Base-by-base conservation (phyloP, 1,140 invertebrate genomes). In the Apis dorsata region DNA sequence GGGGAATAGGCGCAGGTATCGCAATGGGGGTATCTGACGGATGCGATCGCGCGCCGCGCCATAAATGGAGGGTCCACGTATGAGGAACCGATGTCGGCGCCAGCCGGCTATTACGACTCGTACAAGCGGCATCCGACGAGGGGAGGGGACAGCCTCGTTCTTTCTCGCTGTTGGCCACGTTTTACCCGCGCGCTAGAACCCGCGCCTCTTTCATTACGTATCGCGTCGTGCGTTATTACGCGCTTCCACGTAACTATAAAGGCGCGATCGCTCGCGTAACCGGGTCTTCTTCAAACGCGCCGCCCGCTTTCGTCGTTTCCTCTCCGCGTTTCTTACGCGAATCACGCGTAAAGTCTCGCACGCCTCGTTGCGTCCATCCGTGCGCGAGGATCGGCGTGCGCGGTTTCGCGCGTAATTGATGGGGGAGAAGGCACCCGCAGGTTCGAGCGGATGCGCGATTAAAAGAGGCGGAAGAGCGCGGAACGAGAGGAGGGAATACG, bases 31-130 rank as follows among this genome's bases (percentile, higher is more conserved):
- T 57, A 72, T 19, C 82, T 74, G 51, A 24, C 24, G 24, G 28
- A 55, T 68, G 63, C 44, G 75, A 84, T 85, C 77, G 65, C 53
- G 83, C 60, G 62, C 62, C 79, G 63, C 71, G 79, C 80, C 60
- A 74, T 87, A 83, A 89, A 87, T 85, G 79, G 70, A 72, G 78
- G 65, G 79, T 68, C 63, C 15, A 21, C 62, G 77, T 34, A 79
- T 89, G 83, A 89, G 82, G 88, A 83, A 89, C 78, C 79, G 81
- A 81, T 81, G 80, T 82, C 80, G 91, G 91, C 91, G 90, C 91
- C 91, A 88, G 86, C 71, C 84, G 66, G 73, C 85, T 73, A 86
- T 90, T 90, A 89, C 90, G 83, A 88, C 85, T 90, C 87, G 57
- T 80, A 90, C 86, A 73, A 81, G 73, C 57, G 53, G 77, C 59